Evolutionary conservation across 2,888 invertebrate species (phyloP), one percentile per base, ranked within the genome.

Genomic region (Unio pictorum): DNA sequence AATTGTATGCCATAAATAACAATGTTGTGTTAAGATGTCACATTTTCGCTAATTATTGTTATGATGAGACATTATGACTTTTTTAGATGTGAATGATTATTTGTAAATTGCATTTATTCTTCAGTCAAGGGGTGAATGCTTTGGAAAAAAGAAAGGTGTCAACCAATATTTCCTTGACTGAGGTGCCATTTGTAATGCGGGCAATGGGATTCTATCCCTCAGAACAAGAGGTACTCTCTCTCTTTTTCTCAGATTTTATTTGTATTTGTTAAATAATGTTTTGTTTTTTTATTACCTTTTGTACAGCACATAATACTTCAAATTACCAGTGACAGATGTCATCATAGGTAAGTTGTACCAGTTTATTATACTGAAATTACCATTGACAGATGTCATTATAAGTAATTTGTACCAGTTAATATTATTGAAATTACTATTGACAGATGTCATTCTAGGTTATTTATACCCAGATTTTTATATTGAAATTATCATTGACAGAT

Each of bases 201-300:
- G 94, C 94, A 3, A 91, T 95, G 82, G 95, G 95, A 20, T 95
- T 91, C 89, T 95, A 93, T 85, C 94, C 94, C 0, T 93, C 93
- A 0, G 94, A 95, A 84, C 93, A 93, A 88, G 94, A 95, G 92
- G 94, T 94, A 82, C 71, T 74, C 45, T 55, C 11, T 55, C 30
- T 56, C 61, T 23, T 61, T 20, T 64, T 15, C 59, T 55, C 34
- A 18, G 3, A 30, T 55, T 23, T 58, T 61, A 23, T 20, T 61
- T 26, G 18, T 61, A 0, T 26, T 18, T 15, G 18, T 30, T 45
- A 20, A 18, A n/a, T 8, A 64, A n/a, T 45, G n/a, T n/a, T 55
- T 20, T 1, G 20, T n/a, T 0, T 20, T 45, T 54, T 64, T 45
- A 3, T 11, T 45, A 11, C 3, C 11, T 45, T 45, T 45, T 45